phyloP scores from a whole-genome alignment of 2,113 vertebrate species.

The Hippolais icterina region DNA sequence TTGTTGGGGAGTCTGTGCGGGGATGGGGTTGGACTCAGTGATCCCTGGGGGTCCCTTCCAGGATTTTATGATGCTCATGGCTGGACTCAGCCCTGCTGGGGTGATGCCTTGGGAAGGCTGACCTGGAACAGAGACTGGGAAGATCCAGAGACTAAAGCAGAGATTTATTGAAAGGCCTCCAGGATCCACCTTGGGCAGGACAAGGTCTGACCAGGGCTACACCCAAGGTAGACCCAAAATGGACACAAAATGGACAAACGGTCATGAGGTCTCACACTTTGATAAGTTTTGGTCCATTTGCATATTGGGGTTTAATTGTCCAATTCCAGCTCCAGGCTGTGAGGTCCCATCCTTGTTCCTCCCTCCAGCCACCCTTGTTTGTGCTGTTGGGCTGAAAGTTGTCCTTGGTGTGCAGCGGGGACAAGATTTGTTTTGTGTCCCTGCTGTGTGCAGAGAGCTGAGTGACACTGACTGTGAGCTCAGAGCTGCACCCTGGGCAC shows the following conservation, averaged over 20 bases:
- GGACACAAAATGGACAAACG: background rate
- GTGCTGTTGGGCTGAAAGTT: background rate
- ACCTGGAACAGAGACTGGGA: background rate
- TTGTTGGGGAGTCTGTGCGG: background rate
- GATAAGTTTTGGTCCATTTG: background rate
- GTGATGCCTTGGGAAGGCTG: background rate
- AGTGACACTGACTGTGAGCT: background rate
- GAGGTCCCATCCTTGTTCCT: background rate
- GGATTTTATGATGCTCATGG: background rate
- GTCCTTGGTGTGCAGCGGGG: background rate
- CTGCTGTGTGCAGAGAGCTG: background rate
- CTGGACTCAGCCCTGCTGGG: background rate
- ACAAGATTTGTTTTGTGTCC: background rate
- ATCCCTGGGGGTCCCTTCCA: accelerated
- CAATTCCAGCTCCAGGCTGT: background rate
- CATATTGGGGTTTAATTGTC: background rate
- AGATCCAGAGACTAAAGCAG: background rate
- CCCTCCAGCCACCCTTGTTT: no score
- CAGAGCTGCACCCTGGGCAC: background rate
- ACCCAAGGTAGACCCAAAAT: background rate
- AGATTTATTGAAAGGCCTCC: background rate
- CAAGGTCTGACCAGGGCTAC: no score
- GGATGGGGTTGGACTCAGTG: accelerated
- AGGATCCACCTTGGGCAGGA: no score
- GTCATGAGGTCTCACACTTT: background rate